These are phyloP conservation scores for Nebria ingens DNA, from an alignment of 1,140 invertebrate species.

Conservation along the genomic window DNA sequence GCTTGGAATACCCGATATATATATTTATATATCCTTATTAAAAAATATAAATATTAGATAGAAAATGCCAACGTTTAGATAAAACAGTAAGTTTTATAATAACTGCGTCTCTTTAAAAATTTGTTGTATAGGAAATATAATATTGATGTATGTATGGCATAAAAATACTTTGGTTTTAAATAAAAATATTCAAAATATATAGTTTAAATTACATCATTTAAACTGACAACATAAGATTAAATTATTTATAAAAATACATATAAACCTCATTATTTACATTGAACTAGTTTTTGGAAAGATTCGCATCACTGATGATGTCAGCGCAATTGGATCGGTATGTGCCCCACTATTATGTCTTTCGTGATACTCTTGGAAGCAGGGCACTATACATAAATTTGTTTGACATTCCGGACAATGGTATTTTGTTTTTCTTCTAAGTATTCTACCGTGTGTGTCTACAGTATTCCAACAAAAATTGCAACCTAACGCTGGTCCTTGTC, in stretches of 20 bases:
- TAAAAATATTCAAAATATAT: not conserved
- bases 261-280: conserved; percentile 24
- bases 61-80: too few species aligned
- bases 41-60: too few species aligned
- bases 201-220: not conserved
- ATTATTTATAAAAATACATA: not conserved
- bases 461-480: conserved; percentile 86
- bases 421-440: conserved; percentile 72
- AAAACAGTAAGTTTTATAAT: not conserved
- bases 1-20: too few species aligned
- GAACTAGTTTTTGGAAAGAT: conserved; percentile 38
- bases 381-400: conserved; percentile 76
- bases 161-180: not conserved
- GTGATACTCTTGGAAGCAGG: conserved; percentile 74
- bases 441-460: conserved; percentile 65
- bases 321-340: conserved; percentile 26
- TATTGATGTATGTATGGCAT: conserved; percentile 8
- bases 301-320: conserved; percentile 29
- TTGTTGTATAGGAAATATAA: conserved; percentile 12
- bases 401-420: conserved; percentile 81
- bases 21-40: too few species aligned
- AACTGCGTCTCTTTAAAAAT: conserved; percentile 1
- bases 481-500: conserved; percentile 67
- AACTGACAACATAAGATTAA: not conserved
- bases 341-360: conserved; percentile 34